phyloP scores from a whole-genome alignment of 2,113 vertebrate genomes.

The Rhynchopsitta pachyrhyncha region DNA sequence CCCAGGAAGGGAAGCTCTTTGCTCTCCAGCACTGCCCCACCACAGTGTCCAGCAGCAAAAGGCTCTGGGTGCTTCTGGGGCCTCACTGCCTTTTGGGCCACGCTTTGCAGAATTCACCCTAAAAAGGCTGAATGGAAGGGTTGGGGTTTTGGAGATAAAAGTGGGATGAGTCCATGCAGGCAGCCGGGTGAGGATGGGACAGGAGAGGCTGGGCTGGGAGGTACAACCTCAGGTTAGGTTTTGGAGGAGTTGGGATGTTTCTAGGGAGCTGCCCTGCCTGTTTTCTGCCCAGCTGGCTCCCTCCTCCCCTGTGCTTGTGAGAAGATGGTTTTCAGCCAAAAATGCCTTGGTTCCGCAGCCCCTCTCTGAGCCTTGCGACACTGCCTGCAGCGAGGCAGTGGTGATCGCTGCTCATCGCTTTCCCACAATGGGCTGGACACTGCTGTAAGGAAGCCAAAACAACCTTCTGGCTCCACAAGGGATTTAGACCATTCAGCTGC shows the following conservation, averaged over 20 bases:
- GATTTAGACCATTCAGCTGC: slow-evolving; percentile 23
- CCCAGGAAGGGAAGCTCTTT: slow-evolving; percentile 1
- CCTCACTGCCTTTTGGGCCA: background rate
- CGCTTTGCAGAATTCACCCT: background rate
- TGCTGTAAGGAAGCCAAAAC: background rate
- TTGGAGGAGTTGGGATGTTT: background rate
- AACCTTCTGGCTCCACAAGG: background rate
- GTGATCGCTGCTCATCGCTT: background rate
- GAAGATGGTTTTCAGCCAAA: slow-evolving; percentile 17
- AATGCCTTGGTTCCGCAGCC: background rate
- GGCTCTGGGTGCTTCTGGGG: background rate
- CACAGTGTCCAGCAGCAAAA: background rate
- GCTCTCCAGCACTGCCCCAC: background rate
- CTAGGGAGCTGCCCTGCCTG: slow-evolving; percentile 30
- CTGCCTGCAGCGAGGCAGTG: background rate
- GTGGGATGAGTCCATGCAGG: background rate
- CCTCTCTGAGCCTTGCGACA: slow-evolving; percentile 9
- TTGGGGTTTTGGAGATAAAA: background rate
- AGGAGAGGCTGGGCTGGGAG: background rate
- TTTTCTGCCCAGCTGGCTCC: slow-evolving; percentile 27
- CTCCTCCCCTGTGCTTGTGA: slow-evolving; percentile 1
- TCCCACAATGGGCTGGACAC: slow-evolving; percentile 19
- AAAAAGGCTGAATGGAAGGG: background rate
- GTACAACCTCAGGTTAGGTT: background rate
- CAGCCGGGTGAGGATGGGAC: accelerated